Base-by-base conservation (phyloP, 2,797 vertebrate genomes). In the Okamejei kenojei region DNA sequence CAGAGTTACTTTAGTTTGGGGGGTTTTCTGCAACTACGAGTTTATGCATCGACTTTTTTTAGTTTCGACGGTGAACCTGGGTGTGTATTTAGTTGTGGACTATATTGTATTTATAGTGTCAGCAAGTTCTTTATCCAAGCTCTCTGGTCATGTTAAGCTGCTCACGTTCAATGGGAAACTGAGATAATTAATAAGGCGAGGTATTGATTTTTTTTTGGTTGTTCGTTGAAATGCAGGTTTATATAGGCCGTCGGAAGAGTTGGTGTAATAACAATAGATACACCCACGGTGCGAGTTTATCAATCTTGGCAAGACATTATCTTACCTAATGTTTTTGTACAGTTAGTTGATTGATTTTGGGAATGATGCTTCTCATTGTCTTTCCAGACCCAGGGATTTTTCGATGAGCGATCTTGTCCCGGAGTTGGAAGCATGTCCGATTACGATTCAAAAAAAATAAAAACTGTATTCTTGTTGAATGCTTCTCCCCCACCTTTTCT, bases 121-220 rank as follows among this genome's bases (percentile, higher is more conserved):
- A 92, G 71, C 11, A 54, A 17, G 90, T 74, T 92, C 71, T 74
- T 92, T 76, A 54, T 92, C 45, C 11, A 11, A 92, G 71, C 90
- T 92, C 71, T 35, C 45, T 58, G 10, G 90, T 92, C 45, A 65
- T 63, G 71, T 92, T 92, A 76, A 92, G 71, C 38, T 92, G 90
- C 74, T 92, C 58, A 92, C 38, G 38, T 54, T 92, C 90, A 92
- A 54, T 92, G 68, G 45, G 90, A 76, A 92, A 76, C 71, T 54
- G 68, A 76, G 90, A 92, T 92, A 92, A 92, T 92, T 92, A 76
- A 73, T 91, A 91, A 92, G 74, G 71, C n/a, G 74, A 76, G 90
- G 90, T 92, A 92, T 92, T 92, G 90, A 92, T 92, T 92, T 71
- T 76, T 74, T 74, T 32, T 19, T n/a, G n/a, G 71, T 35, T 74